phyloP scores from a whole-genome alignment of 1,140 invertebrate genomes.

The Antheraea pernyi region DNA sequence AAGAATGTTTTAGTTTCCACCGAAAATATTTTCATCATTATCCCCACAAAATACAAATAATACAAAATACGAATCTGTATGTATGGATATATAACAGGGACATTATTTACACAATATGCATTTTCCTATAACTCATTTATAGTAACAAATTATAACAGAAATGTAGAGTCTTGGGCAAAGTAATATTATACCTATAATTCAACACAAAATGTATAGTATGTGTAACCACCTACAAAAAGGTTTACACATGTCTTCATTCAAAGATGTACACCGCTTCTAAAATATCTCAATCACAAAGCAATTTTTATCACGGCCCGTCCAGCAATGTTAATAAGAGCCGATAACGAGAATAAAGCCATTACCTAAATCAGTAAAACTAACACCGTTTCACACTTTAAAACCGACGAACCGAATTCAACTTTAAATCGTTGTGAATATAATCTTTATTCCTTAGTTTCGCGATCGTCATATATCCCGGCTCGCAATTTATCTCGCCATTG shows the following conservation, averaged over 20 bases:
- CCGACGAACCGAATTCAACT: neutral
- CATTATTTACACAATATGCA: no score
- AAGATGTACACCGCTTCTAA: neutral
- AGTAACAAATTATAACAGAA: no score
- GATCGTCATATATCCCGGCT: slow-evolving; percentile 5
- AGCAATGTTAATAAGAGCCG: slow-evolving; percentile 26
- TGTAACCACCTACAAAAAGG: no score
- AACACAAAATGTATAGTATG: no score
- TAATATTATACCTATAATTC: no score
- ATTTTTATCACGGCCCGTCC: slow-evolving; percentile 29
- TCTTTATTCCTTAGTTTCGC: slow-evolving; percentile 10
- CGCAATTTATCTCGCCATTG: slow-evolving; percentile 68
- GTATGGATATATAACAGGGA: no score
- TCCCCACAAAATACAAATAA: no score
- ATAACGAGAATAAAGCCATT: slow-evolving; percentile 37
- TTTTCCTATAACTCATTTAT: no score
- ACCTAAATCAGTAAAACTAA: slow-evolving; percentile 42
- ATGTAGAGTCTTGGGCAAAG: no score
- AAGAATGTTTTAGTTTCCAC: no score
- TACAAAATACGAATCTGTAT: no score
- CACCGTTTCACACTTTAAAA: slow-evolving; percentile 27
- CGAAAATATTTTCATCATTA: no score
- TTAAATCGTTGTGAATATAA: slow-evolving; percentile 10
- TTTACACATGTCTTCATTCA: neutral
- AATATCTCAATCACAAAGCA: slow-evolving; percentile 28